phyloP scores from a whole-genome alignment of 2,888 invertebrate species.

The Dicyrtomina minuta region DNA sequence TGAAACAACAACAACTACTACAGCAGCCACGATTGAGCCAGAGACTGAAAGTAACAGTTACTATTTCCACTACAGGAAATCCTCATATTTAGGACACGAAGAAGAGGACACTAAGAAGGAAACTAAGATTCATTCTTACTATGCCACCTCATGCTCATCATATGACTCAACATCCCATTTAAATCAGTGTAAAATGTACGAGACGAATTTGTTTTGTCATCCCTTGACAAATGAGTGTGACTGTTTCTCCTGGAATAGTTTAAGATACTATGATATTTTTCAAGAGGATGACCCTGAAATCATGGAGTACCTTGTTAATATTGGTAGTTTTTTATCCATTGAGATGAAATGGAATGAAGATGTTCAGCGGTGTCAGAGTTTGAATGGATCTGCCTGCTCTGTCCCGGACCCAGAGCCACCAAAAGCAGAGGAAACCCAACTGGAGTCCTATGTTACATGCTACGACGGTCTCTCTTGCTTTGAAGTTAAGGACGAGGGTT shows the following conservation, averaged over 20 bases:
- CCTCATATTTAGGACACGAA: background rate
- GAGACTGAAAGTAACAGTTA: background rate
- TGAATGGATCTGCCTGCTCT: constrained; percentile 19
- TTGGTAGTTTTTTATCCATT: constrained; percentile 10
- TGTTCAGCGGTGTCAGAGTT: background rate
- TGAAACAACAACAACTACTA: background rate
- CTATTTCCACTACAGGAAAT: background rate
- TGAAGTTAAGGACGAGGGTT: constrained; percentile 9
- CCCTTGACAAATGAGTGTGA: background rate
- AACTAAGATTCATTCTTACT: background rate
- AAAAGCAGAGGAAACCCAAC: background rate
- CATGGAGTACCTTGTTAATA: background rate
- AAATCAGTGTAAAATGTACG: constrained; percentile 11
- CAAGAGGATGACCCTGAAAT: constrained; percentile 3
- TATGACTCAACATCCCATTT: background rate
- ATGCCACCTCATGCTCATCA: background rate
- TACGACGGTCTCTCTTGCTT: background rate
- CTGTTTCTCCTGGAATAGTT: constrained; percentile 7
- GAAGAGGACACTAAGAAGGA: too few relatives aligned
- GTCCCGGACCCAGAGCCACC: constrained; percentile 5
- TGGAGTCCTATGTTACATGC: background rate
- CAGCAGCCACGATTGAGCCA: background rate
- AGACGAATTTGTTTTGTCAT: constrained; percentile 14
- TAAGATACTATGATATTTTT: constrained; percentile 6
- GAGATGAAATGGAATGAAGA: constrained; percentile 18